Evolutionary conservation across 2,797 vertebrate species (phyloP), one percentile per base, ranked within the genome.

Genomic region (Vipera latastei): DNA sequence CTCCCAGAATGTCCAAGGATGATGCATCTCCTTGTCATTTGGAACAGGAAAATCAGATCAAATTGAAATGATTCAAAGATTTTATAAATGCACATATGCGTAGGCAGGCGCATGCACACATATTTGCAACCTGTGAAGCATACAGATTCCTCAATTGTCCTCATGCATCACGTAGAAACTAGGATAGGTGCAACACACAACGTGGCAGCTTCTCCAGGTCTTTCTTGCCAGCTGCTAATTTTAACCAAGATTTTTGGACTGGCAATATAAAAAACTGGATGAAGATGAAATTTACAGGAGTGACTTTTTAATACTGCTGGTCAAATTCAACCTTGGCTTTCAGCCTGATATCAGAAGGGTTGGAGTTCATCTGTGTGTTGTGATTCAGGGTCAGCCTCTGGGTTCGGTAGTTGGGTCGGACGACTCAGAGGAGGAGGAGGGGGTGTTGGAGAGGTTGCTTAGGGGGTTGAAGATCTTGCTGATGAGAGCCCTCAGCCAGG

Each of bases 131-230:
- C 26, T 78, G 59, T 63, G 28, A 55, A 69, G 22, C 22, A 57
- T 78, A 53, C 12, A 38, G 14, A 2, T 63, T 63, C 63, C 59
- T 9, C 48, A 26, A 78, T 22, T 22, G 25, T 14, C 4, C n/a
- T 22, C 7, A 6, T 22, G 61, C 1, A 48, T 88, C 20, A 55
- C 3, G 1, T 20, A 88, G 7, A 26, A 38, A 56, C 26, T 22
- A 48, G 16, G 13, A 60, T 6, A 26, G 26, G 4, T 32, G 25
- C 13, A 53, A 28, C 18, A 26, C 22, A 57, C n/a, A n/a, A n/a
- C 56, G 0, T 26, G 55, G 38, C 87, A 93, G 16, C 0, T n/a
- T n/a, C n/a, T 28, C 0, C 6, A 44, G 22, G 32, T 13, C 85
- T 53, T 89, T 13, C 85, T 53, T 89, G 12, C 13, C 22, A 28